phyloP scores from a whole-genome alignment of 2,797 vertebrate species.

The Ataeniobius toweri region DNA sequence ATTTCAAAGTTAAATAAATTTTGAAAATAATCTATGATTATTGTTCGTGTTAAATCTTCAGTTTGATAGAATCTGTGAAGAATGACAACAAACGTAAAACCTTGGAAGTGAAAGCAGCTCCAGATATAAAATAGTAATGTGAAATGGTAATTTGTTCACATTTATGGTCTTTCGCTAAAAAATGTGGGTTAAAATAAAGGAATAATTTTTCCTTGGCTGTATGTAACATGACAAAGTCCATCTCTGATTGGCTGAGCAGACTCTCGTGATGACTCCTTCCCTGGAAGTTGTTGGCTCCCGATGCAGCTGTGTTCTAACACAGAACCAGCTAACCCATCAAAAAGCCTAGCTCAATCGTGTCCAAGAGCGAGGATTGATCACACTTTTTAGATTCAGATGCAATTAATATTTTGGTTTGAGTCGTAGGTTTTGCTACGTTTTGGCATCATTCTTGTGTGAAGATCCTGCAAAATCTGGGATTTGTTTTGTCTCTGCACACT shows the following conservation, averaged over 20 bases:
- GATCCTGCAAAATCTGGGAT: neutral
- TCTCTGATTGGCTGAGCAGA: neutral
- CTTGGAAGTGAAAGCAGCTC: no score
- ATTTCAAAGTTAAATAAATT: no score
- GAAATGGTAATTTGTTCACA: no score
- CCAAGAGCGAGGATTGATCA: neutral
- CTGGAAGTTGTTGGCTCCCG: neutral
- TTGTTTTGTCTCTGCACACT: neutral
- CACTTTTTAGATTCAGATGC: neutral
- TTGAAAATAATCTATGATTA: no score
- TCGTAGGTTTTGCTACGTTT: neutral
- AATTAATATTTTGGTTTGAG: neutral
- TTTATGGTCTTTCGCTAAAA: no score
- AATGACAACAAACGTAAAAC: no score
- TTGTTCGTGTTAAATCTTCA: no score
- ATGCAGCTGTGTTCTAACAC: neutral
- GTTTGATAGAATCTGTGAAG: no score
- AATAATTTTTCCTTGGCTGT: neutral
- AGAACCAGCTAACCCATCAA: neutral
- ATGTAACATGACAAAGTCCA: neutral
- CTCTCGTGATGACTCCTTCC: neutral
- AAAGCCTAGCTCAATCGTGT: neutral
- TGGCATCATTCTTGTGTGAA: neutral
- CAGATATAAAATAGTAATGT: no score
- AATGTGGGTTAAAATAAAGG: no score